Base-by-base conservation (phyloP, 2,888 invertebrate genomes). In the Drosophila subsilvestris region DNA sequence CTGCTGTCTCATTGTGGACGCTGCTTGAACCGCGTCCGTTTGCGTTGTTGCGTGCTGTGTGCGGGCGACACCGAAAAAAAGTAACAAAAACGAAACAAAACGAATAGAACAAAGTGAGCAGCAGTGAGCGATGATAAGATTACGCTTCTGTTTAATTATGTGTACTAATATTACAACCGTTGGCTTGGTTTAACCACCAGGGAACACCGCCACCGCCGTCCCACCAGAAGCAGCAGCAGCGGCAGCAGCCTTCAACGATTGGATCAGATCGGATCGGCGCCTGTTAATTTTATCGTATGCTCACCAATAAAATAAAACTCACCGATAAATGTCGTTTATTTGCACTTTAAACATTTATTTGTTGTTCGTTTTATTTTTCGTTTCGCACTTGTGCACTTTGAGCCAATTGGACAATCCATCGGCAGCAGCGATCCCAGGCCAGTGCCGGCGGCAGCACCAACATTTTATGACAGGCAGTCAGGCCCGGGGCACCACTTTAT, bases 331-430 rank as follows among this genome's bases (percentile, higher is more conserved):
- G 65, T 49, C 12, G 80, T 72, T 49, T 43, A 59, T 67, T 62
- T 75, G 62, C 72, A 68, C 65, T 60, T 76, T 78, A 61, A 65
- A 63, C 66, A 61, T 68, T 65, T 63, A 67, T 59, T 59, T 53
- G 53, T 22, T 47, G 2, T 14, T 25, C 18, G 17, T 14, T 14
- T 32, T 27, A 1, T 9, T 29, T n/a, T 57, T 60, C 42, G 43
- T 37, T 17, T 42, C 18, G 55, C 32, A 8, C 14, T 7, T 7
- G n/a, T 20, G 56, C 45, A 70, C 70, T 70, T 70, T 73, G 74
- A 56, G 51, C 74, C 63, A 73, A 69, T 57, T 57, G 22, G 47
- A 18, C 67, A 25, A 68, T 57, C 57, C 37, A 37, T n/a, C n/a
- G 37, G 37, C 14, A 1, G 37, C 14, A 6, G 7, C 14, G 14